Conservation (phyloP, 2,113 vertebrate genomes). For the Potamarius usumacintae region DNA sequence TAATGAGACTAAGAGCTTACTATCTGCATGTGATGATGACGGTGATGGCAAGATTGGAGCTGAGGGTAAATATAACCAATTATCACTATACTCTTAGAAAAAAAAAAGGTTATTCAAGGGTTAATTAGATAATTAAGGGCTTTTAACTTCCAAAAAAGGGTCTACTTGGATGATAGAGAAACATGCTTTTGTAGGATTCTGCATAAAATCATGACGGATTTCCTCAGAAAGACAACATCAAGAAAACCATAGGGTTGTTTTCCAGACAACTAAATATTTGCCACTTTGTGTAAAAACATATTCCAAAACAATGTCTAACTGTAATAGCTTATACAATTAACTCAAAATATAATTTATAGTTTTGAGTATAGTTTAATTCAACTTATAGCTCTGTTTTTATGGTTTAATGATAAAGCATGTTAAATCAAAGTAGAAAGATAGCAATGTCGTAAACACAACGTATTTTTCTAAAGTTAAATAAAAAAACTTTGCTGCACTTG, state of each 20-base stretch:
- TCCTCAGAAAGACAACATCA: background rate
- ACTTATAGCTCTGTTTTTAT: background rate
- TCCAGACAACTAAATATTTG: background rate
- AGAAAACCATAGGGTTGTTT: background rate
- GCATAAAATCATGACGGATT: background rate
- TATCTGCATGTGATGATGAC: slow-evolving; percentile 84
- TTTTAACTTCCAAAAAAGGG: background rate
- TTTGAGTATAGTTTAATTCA: no score
- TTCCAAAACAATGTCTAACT: background rate
- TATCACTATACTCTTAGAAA: background rate
- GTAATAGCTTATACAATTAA: background rate
- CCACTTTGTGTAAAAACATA: background rate
- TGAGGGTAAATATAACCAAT: slow-evolving; percentile 74
- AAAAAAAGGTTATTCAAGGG: background rate
- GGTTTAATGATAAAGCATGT: background rate
- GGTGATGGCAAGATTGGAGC: slow-evolving; percentile 89
- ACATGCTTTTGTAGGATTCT: background rate
- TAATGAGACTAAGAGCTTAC: slow-evolving; percentile 85
- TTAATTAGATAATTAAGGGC: background rate
- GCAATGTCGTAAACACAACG: background rate
- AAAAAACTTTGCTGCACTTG: background rate
- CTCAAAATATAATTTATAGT: no score
- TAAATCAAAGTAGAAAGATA: background rate
- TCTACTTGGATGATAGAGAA: background rate
- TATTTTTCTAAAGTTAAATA: background rate